A percentile compares a stretch with the other conserved stretches of the same genome.
These are phyloP conservation scores for Palaemon carinicauda DNA, from an alignment of 1,140 invertebrate species.

Conservation along the genomic window DNA sequence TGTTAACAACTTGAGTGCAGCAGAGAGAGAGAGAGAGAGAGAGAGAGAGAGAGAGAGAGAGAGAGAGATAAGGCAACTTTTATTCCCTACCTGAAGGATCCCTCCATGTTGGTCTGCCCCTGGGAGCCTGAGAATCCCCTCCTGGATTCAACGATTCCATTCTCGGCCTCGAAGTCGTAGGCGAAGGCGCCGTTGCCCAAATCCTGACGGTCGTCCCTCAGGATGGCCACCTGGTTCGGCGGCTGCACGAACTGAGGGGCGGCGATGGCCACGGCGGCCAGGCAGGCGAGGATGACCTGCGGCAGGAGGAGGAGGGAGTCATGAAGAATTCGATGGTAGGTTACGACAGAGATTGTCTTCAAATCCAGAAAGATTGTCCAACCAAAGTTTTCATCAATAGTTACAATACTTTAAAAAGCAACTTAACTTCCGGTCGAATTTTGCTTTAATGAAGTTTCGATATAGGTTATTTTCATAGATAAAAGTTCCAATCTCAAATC, in stretches of 20 bases:
- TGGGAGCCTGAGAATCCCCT: neutral
- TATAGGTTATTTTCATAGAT: too few species aligned
- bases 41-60: too few species aligned
- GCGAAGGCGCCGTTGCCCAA: slow-evolving; percentile 23
- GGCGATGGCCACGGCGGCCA: slow-evolving; percentile 19
- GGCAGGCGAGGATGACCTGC: slow-evolving; percentile 27
- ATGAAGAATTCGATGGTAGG: too few species aligned
- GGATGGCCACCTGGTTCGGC: neutral
- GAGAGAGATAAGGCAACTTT: neutral
- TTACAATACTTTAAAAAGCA: too few species aligned
- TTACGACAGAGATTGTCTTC: too few species aligned
- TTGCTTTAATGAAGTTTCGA: too few species aligned
- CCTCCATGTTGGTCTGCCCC: slow-evolving; percentile 31
- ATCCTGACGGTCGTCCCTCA: slow-evolving; percentile 34
- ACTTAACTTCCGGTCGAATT: too few species aligned
- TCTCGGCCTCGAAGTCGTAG: slow-evolving; percentile 22
- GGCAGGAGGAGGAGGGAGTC: too few species aligned
- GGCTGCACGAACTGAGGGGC: neutral
- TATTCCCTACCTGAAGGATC: slow-evolving; percentile 11
- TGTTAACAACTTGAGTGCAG: neutral
- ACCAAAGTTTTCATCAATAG: too few species aligned
- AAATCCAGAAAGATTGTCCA: too few species aligned
- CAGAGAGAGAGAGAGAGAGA: too few species aligned
- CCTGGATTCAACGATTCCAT: neutral
- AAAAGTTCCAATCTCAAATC: too few species aligned